phyloP scores from a whole-genome alignment of 1,140 invertebrate species.

The Neodiprion pinetum region DNA sequence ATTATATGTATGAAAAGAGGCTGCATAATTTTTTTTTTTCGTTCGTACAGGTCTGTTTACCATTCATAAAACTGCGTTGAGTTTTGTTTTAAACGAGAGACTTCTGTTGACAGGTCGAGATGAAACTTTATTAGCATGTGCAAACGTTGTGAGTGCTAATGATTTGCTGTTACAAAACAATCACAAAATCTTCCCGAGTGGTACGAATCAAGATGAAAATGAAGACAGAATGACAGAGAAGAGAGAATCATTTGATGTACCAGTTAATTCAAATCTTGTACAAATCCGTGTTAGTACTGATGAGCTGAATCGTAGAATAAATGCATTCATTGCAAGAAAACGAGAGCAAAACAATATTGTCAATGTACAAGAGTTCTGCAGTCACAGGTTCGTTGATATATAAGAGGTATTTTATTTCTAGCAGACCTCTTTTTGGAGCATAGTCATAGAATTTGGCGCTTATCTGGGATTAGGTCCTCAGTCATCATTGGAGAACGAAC shows the following conservation, averaged over 20 bases:
- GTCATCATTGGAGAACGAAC: too few relatives aligned
- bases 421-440: too few relatives aligned
- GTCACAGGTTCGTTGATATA: constrained; percentile 37
- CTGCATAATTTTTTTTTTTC: neutral
- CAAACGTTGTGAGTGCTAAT: constrained; percentile 5
- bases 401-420: too few relatives aligned
- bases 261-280: constrained; percentile 59
- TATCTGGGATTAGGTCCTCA: too few relatives aligned
- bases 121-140: neutral
- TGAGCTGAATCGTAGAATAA: constrained; percentile 67
- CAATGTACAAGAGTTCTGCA: constrained; percentile 74
- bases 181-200: constrained; percentile 23
- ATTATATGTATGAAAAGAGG: neutral
- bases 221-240: constrained; percentile 9
- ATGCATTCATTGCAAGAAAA: constrained; percentile 70
- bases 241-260: constrained; percentile 38
- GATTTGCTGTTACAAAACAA: constrained; percentile 17
- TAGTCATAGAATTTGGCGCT: too few relatives aligned
- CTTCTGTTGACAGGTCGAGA: constrained; percentile 7
- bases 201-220: constrained; percentile 8
- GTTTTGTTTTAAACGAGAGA: neutral
- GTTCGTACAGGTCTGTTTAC: constrained; percentile 14
- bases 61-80: too few relatives aligned
- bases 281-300: constrained; percentile 68
- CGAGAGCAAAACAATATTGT: constrained; percentile 69